Conservation (phyloP, 2,113 vertebrate genomes). For the Mystacornis crossleyi region DNA sequence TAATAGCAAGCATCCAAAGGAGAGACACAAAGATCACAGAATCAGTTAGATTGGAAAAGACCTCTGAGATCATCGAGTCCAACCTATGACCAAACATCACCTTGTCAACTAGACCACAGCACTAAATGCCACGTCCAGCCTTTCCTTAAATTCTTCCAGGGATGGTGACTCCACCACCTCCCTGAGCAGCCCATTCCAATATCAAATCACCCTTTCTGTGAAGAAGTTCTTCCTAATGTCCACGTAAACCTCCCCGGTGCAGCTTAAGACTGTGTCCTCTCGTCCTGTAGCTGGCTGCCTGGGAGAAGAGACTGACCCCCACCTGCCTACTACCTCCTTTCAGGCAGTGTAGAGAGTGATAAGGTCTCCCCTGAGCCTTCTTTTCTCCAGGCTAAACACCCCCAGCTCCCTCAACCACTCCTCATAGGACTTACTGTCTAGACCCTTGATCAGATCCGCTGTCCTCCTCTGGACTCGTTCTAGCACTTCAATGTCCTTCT, state of each 20-base stretch:
- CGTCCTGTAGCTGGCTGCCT: accelerated
- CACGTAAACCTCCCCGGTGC: accelerated
- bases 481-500: neutral
- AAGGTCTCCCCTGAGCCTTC: neutral
- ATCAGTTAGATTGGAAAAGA: neutral
- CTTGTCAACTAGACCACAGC: neutral
- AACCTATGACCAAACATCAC: neutral
- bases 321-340: neutral
- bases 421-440: neutral
- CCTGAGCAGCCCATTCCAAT: neutral
- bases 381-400: neutral
- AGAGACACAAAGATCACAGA: neutral
- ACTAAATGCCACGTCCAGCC: neutral
- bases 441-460: neutral
- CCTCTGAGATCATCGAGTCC: neutral
- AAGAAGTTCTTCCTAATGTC: neutral
- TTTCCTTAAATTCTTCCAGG: neutral
- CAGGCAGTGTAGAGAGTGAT: neutral
- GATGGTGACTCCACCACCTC: neutral
- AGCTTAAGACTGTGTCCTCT: neutral
- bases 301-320: neutral
- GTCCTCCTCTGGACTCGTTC: neutral
- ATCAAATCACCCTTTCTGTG: neutral
- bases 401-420: neutral
- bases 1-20: neutral